Percentiles rank a stretch among this genome's conserved stretches.
Conservation (phyloP, 2,797 vertebrate species). For the Acanthurus lineatus region DNA sequence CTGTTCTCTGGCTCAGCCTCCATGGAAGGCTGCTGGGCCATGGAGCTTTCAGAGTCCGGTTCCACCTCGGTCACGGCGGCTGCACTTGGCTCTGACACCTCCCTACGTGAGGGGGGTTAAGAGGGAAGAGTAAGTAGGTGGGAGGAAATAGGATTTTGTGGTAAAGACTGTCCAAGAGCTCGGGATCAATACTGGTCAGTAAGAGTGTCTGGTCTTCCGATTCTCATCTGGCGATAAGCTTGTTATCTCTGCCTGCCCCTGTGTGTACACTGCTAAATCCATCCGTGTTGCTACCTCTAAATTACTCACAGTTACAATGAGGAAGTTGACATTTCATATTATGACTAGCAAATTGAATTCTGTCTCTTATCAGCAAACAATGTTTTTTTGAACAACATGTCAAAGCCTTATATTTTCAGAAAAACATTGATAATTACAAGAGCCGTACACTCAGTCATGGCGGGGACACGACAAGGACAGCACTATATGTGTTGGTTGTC, state of each 20-base stretch:
- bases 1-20: slow-evolving; percentile 80
- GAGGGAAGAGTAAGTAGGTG: not conserved
- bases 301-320: not conserved
- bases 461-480: not conserved
- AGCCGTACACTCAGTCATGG: not conserved
- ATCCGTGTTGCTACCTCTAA: not conserved
- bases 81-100: slow-evolving; percentile 85
- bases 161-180: not conserved
- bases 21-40: slow-evolving; percentile 79
- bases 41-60: slow-evolving; percentile 78
- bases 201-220: not conserved
- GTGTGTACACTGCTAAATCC: not conserved
- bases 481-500: not conserved
- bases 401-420: not conserved
- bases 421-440: not conserved
- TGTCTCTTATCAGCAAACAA: slow-evolving; percentile 1
- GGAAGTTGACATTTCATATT: not conserved
- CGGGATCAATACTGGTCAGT: not conserved
- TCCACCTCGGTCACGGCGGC: slow-evolving; percentile 85
- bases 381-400: not conserved
- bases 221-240: not conserved
- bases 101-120: slow-evolving; percentile 64
- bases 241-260: not conserved
- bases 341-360: too few species aligned
- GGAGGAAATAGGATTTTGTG: not conserved